phyloP scores from a whole-genome alignment of 2,888 invertebrate genomes.

The Pimpla rufipes region DNA sequence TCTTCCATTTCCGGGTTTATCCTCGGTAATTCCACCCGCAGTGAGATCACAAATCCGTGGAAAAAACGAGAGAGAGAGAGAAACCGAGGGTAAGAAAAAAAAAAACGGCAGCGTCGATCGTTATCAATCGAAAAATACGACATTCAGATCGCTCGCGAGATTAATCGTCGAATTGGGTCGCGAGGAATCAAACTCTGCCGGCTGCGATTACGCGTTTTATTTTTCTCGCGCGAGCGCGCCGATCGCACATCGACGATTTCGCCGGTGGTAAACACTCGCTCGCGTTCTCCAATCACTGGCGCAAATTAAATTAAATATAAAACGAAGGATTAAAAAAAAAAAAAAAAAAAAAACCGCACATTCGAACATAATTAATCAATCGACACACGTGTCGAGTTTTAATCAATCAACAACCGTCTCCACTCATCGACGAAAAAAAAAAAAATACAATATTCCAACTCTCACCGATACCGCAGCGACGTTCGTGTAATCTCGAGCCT shows the following conservation, averaged over 20 bases:
- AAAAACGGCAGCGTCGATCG: constrained; percentile 11
- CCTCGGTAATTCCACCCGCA: background rate
- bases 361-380: constrained; percentile 12
- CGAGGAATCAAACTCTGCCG: constrained; percentile 39
- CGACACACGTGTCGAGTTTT: background rate
- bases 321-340: constrained; percentile 7
- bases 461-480: background rate
- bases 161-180: constrained; percentile 65
- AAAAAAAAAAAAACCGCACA: constrained; percentile 4
- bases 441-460: background rate
- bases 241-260: background rate
- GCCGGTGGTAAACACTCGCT: background rate
- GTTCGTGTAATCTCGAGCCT: constrained; percentile 32
- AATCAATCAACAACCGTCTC: too few species aligned
- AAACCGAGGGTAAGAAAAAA: constrained; percentile 4
- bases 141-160: constrained; percentile 33
- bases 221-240: background rate
- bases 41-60: background rate
- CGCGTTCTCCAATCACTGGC: background rate
- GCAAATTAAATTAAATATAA: constrained; percentile 5
- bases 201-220: constrained; percentile 26
- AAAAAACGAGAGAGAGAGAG: background rate
- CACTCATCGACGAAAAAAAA: too few species aligned
- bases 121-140: constrained; percentile 49
- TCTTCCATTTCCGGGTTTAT: constrained; percentile 42